Conservation (phyloP, 2,113 vertebrate species). For the Rostratula benghalensis region DNA sequence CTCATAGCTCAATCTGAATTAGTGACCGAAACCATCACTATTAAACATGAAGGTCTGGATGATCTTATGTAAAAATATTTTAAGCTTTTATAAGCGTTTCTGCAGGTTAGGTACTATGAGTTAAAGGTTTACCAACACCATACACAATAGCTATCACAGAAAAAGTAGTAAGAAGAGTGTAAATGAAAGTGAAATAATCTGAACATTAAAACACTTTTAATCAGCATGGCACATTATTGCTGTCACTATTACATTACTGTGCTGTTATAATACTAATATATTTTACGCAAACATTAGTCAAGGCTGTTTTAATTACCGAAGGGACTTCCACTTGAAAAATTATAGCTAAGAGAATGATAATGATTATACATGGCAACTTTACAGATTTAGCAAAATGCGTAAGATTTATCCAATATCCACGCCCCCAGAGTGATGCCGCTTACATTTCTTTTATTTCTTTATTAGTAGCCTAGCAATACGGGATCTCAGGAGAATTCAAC, state of each 20-base stretch:
- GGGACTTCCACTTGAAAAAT: not conserved
- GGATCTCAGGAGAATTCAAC: not conserved
- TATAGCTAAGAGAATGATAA: not conserved
- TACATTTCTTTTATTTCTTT: not conserved
- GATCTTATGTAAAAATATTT: not conserved
- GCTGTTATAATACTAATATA: not conserved
- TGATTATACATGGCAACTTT: not conserved
- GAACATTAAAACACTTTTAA: not conserved
- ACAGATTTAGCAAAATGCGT: not conserved
- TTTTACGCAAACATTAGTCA: conserved; percentile 45
- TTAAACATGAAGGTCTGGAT: not conserved
- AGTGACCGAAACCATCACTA: not conserved
- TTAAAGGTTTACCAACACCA: not conserved
- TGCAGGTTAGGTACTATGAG: not conserved
- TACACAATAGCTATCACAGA: not conserved
- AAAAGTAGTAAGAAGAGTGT: not conserved
- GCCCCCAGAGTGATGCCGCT: not conserved
- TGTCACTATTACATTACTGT: not conserved
- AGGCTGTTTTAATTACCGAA: conserved; percentile 35
- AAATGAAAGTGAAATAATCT: not conserved
- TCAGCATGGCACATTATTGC: not conserved
- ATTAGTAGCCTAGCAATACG: not conserved
- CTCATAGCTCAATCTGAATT: not conserved
- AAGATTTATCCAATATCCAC: not conserved
- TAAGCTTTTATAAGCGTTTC: not conserved